A percentile compares a stretch with the other conserved stretches of the same genome.
phyloP scores from a whole-genome alignment of 2,888 invertebrate genomes.

The Drosophila mercatorum region DNA sequence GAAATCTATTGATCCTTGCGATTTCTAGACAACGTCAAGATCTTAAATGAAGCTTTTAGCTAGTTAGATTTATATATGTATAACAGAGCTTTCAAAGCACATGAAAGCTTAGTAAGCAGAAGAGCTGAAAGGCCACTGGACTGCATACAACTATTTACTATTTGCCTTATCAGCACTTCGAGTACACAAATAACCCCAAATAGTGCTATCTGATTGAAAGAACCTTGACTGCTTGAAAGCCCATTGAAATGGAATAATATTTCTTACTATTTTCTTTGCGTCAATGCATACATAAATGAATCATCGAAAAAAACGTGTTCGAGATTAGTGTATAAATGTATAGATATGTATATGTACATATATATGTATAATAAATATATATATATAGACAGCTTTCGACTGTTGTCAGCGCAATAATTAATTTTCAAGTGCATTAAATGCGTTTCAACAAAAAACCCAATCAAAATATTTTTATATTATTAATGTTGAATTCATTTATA shows the following conservation, averaged over 20 bases:
- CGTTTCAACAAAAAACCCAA: conserved; percentile 17
- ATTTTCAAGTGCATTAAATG: conserved; percentile 45
- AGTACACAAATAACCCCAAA: not conserved
- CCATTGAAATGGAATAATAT: conserved; percentile 6
- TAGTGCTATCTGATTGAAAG: not conserved
- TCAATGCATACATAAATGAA: conserved; percentile 27
- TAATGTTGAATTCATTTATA: not conserved
- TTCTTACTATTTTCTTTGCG: not conserved
- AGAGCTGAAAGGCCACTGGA: not conserved
- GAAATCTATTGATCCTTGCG: too few species aligned
- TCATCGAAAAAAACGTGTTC: conserved; percentile 14
- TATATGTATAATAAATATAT: not conserved
- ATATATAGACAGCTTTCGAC: conserved; percentile 13
- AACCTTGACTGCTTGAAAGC: conserved; percentile 24
- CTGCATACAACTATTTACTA: not conserved
- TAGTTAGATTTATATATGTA: too few species aligned
- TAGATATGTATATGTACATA: conserved; percentile 44
- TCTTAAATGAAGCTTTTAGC: too few species aligned
- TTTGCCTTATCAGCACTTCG: not conserved
- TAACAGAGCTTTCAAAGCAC: not conserved
- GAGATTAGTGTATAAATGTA: conserved; percentile 14
- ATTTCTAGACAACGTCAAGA: too few species aligned
- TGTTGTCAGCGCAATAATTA: conserved; percentile 18
- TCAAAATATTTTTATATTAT: conserved; percentile 40
- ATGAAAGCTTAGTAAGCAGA: not conserved